These are phyloP conservation scores for Craniophora ligustri DNA, from an alignment of 2,888 invertebrate genomes.

Conservation along the genomic window DNA sequence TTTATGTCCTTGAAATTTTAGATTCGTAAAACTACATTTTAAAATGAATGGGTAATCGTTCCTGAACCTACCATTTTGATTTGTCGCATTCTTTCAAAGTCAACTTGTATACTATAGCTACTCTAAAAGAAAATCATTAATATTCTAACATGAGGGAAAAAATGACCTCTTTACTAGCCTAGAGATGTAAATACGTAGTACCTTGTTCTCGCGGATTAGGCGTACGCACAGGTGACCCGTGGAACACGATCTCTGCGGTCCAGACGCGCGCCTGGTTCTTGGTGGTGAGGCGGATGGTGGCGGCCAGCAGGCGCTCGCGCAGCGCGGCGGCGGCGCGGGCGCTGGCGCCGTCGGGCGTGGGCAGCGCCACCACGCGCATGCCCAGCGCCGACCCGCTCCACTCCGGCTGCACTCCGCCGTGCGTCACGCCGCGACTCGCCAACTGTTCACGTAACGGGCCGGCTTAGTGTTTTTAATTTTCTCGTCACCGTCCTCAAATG, in stretches of 20 bases:
- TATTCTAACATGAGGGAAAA: no score
- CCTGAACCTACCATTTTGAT: no score
- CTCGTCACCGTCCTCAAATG: no score
- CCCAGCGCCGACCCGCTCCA: slow-evolving; percentile 96
- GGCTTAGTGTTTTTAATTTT: no score
- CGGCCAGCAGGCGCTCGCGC: slow-evolving; percentile 93
- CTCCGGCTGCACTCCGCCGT: slow-evolving; percentile 97
- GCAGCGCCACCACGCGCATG: slow-evolving; percentile 93
- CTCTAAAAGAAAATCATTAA: no score
- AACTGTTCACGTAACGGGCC: no score
- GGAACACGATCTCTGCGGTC: slow-evolving; percentile 97
- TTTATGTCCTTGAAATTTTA: no score
- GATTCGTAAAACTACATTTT: no score
- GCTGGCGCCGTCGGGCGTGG: slow-evolving; percentile 88
- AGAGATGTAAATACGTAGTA: slow-evolving; percentile 51
- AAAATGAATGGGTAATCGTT: no score
- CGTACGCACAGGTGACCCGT: slow-evolving; percentile 93
- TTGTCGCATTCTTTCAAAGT: no score
- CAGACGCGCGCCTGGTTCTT: slow-evolving; percentile 94
- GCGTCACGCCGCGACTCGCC: slow-evolving; percentile 94
- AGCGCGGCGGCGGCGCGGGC: slow-evolving; percentile 91
- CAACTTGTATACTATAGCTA: no score
- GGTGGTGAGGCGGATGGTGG: slow-evolving; percentile 93
- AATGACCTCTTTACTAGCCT: no score
- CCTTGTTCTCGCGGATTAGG: slow-evolving; percentile 95